Evolutionary conservation across 1,140 invertebrate genomes (phyloP).

Genomic region (Rhyzopertha dominica): DNA sequence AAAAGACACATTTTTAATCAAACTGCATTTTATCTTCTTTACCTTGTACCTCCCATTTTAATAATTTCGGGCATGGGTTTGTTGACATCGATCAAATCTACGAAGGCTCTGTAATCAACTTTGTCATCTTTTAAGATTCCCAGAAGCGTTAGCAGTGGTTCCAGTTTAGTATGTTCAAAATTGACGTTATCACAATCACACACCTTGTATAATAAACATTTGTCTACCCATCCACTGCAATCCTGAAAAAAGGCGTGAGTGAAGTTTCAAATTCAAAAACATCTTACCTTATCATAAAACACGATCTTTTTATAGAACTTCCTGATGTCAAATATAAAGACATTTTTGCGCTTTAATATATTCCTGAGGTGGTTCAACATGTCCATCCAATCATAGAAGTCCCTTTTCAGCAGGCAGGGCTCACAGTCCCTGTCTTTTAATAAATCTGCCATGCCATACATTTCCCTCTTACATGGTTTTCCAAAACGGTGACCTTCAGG

Average conservation of each 20-base stretch:
- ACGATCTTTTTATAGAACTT: constrained; percentile 45
- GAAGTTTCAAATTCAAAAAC: neutral
- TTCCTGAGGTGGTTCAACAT: constrained; percentile 47
- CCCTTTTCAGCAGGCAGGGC: constrained; percentile 27
- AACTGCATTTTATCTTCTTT: constrained; percentile 13
- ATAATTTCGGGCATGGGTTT: constrained; percentile 10
- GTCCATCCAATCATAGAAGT: constrained; percentile 40
- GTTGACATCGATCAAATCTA: constrained; percentile 32
- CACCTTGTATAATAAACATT: constrained; percentile 26
- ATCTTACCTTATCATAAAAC: constrained; percentile 43
- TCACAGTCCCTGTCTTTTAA: constrained; percentile 40
- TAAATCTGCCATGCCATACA: constrained; percentile 46
- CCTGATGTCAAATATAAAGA: constrained; percentile 38
- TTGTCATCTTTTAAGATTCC: constrained; percentile 25
- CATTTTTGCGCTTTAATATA: constrained; percentile 41
- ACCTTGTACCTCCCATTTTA: neutral
- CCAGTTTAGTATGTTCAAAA: constrained; percentile 22
- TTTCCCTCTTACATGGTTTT: constrained; percentile 41
- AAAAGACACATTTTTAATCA: constrained; percentile 9
- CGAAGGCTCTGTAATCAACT: constrained; percentile 32
- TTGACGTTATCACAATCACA: constrained; percentile 22
- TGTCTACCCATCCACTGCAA: constrained; percentile 37
- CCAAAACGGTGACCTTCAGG: constrained; percentile 47
- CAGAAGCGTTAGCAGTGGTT: constrained; percentile 21
- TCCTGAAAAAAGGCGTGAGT: constrained; percentile 13